Evolutionary conservation across 2,797 vertebrate genomes (phyloP).

Genomic region (Luscinia luscinia): DNA sequence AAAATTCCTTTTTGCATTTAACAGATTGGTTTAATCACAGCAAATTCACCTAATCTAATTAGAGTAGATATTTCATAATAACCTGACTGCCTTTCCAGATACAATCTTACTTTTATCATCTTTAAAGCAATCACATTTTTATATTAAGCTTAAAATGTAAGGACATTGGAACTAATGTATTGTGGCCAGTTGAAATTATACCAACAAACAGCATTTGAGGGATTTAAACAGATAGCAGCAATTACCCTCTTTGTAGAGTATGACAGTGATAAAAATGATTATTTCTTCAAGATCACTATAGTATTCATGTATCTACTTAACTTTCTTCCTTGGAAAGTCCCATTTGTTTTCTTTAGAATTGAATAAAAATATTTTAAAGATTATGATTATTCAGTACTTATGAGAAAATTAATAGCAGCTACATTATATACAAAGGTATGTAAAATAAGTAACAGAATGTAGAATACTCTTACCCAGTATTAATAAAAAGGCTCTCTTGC

Average conservation of each 20-base stretch:
- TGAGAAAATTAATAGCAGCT: neutral
- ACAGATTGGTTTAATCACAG: neutral
- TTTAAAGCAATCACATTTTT: conserved; percentile 35
- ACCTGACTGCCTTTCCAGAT: neutral
- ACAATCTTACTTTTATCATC: neutral
- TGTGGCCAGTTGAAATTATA: conserved; percentile 33
- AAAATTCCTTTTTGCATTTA: neutral
- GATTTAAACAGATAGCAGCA: conserved; percentile 54
- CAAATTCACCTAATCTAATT: neutral
- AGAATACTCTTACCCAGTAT: neutral
- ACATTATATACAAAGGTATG: neutral
- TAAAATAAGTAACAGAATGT: neutral
- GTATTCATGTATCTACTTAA: conserved; percentile 70
- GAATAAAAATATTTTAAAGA: conserved; percentile 64
- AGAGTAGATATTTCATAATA: neutral
- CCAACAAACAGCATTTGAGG: conserved; percentile 50
- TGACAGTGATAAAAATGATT: conserved; percentile 66
- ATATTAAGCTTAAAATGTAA: conserved; percentile 23
- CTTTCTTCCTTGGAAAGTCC: conserved; percentile 50
- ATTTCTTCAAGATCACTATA: conserved; percentile 51
- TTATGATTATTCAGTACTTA: conserved; percentile 40
- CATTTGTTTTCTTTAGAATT: conserved; percentile 70
- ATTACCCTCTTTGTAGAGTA: conserved; percentile 53
- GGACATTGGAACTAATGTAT: neutral
- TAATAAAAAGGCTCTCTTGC: neutral